Evolutionary conservation across 2,113 vertebrate species (phyloP), one percentile per base, ranked within the genome.

Genomic region (Lepidothrix coronata): DNA sequence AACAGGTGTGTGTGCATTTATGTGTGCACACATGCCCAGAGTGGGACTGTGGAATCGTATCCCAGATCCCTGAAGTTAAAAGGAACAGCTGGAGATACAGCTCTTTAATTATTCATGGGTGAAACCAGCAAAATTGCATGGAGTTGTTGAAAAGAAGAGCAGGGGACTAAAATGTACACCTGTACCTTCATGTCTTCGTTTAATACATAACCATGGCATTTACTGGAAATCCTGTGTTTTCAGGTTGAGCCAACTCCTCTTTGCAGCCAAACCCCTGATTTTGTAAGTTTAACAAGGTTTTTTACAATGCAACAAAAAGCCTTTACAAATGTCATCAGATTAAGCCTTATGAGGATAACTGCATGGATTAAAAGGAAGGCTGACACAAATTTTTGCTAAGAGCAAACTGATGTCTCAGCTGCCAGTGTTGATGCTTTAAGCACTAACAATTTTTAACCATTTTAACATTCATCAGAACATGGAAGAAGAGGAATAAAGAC

Each of bases 371-470:
- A 71, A 93, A 88, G 49, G 31, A 82, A 88, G 67, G 9, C 59
- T 83, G 88, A 92, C 85, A 72, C 27, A 46, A 85, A 59, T 77
- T 90, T 95, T 91, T 84, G 85, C 85, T 85, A 55, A 19, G n/a
- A 94, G 88, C 81, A 84, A 95, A 76, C 31, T 35, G 31, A 87
- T 91, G 63, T 28, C 54, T 94, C 77, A 73, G 89, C 62, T 95
- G 89, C 51, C 87, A 82, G 79, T 65, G 72, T 49, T 57, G 66
- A 94, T 58, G 62, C 89, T 91, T 66, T 65, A 78, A 92, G 81
- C 66, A 70, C 18, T 78, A 78, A 30, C 16, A 21, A 28, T 81
- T 91, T 89, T 87, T 9, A 92, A 72, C 57, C 17, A 30, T 68
- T 94, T 78, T 72, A 86, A 43, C 73, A 80, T 77, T 86, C 43